Evolutionary conservation across 2,797 vertebrate species (phyloP).

Genomic region (Falco biarmicus): DNA sequence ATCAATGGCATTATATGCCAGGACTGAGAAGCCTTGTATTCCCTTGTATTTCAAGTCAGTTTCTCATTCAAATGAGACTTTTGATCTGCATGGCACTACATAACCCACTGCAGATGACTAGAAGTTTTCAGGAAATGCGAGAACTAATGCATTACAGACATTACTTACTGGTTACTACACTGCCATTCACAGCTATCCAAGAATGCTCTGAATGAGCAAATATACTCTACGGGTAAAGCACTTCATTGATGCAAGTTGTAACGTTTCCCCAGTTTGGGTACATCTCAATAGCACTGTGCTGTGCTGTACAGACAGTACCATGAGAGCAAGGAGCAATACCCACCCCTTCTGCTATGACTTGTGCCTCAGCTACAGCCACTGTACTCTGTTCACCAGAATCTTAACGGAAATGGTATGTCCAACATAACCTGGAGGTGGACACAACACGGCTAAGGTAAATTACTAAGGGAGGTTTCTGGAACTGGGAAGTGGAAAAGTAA

Average conservation of each 20-base stretch:
- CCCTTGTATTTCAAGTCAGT: neutral
- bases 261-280: neutral
- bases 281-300: neutral
- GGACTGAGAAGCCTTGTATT: neutral
- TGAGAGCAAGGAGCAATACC: neutral
- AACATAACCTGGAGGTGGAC: neutral
- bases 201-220: neutral
- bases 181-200: neutral
- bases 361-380: neutral
- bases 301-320: neutral
- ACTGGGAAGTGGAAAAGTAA: neutral
- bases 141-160: constrained; percentile 14
- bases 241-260: neutral
- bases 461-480: neutral
- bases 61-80: neutral
- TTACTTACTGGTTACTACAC: neutral
- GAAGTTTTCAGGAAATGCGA: neutral
- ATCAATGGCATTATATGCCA: constrained; percentile 24
- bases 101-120: neutral
- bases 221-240: neutral
- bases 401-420: neutral
- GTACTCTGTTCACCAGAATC: neutral
- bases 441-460: neutral
- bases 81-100: neutral
- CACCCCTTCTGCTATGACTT: neutral